Percentiles rank a stretch among this genome's conserved stretches.
Evolutionary conservation across 2,113 vertebrate genomes (phyloP).

Genomic region (Vireo altiloquus): DNA sequence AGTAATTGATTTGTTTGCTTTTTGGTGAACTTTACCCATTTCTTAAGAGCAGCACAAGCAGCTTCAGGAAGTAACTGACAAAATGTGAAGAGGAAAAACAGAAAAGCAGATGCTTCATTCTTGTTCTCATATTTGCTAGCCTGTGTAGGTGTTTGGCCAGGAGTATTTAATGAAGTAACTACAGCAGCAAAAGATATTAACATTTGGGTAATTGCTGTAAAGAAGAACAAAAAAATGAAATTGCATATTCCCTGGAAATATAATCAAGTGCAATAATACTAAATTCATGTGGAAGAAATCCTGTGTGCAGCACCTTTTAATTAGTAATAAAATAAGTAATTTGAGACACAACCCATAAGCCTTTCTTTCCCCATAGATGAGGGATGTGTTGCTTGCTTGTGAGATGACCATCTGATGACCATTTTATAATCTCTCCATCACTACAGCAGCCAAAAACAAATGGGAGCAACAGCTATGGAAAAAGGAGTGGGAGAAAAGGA

Average conservation of each 20-base stretch:
- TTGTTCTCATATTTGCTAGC: conserved; percentile 19
- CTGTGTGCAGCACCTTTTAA: background rate
- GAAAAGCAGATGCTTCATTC: conserved; percentile 29
- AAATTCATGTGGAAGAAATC: background rate
- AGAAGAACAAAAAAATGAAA: background rate
- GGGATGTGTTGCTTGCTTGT: background rate
- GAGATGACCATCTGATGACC: background rate
- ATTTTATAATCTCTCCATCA: background rate
- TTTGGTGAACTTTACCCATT: background rate
- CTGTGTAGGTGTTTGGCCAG: conserved; percentile 39
- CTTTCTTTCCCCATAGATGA: background rate
- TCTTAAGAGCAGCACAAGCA: background rate
- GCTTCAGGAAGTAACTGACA: conserved; percentile 5
- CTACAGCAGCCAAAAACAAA: background rate
- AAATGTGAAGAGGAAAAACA: background rate
- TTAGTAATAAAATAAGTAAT: background rate
- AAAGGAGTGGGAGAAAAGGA: background rate
- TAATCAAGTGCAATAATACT: background rate
- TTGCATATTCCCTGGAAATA: background rate
- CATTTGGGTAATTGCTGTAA: background rate
- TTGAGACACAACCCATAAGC: background rate
- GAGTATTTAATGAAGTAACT: background rate
- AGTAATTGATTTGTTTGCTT: background rate
- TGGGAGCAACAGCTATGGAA: background rate
- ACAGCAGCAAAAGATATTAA: conserved; percentile 14